Percentiles rank a stretch among this genome's conserved stretches.
Conservation (phyloP, 2,888 invertebrate species). For the Synanthedon tipuliformis region DNA sequence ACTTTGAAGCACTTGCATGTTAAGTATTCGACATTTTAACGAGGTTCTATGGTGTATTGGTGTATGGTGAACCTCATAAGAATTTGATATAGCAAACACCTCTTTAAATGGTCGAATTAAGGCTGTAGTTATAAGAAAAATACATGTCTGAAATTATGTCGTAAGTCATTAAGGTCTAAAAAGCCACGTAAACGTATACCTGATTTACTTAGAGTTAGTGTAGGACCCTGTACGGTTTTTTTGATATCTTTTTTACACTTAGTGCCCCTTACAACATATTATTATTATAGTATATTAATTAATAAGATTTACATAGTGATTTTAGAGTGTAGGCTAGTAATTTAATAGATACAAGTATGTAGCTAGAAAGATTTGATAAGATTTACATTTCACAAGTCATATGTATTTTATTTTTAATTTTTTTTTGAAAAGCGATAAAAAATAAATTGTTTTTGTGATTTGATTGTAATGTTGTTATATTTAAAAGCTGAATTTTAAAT, state of each 20-base stretch:
- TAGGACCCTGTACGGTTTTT: constrained; percentile 27
- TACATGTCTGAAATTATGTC: constrained; percentile 75
- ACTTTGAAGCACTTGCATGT: constrained; percentile 47
- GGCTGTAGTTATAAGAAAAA: constrained; percentile 46
- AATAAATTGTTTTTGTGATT: too few species aligned
- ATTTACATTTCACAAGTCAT: too few species aligned
- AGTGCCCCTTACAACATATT: background rate
- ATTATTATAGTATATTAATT: too few species aligned
- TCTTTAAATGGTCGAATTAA: constrained; percentile 6
- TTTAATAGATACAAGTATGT: too few species aligned
- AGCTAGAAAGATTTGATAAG: too few species aligned
- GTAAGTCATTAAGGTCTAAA: constrained; percentile 34
- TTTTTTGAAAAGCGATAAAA: too few species aligned
- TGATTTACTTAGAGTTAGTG: constrained; percentile 36
- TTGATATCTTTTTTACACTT: constrained; percentile 22
- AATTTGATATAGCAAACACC: background rate
- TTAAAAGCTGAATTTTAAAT: too few species aligned
- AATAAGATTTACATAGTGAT: too few species aligned
- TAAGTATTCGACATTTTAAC: constrained; percentile 2
- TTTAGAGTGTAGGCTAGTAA: too few species aligned
- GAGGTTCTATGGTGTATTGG: background rate
- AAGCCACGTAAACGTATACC: constrained; percentile 38
- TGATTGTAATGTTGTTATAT: too few species aligned
- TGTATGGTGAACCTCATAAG: background rate
- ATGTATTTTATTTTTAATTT: too few species aligned